Percentiles rank a stretch among this genome's conserved stretches.
Conservation (phyloP, 1,140 invertebrate genomes). For the Caenorhabditis briggsae region DNA sequence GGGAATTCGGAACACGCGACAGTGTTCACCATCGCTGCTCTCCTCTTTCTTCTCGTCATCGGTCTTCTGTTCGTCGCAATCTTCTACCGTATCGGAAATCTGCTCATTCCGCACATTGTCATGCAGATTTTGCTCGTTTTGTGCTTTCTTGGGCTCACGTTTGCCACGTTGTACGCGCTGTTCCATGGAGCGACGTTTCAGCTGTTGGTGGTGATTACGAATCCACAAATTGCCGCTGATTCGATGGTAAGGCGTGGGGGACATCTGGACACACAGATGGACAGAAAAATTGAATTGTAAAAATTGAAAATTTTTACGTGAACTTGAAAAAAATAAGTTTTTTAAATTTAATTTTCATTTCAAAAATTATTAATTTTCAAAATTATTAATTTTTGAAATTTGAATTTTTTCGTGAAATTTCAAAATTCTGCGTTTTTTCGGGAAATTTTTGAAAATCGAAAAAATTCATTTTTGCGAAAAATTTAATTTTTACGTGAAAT, state of each 20-base stretch:
- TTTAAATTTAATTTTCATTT: too few relatives aligned
- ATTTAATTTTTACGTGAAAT: too few relatives aligned
- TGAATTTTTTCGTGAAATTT: background rate
- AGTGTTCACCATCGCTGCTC: slow-evolving; percentile 30
- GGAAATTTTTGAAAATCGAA: too few relatives aligned
- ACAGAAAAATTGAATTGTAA: too few relatives aligned
- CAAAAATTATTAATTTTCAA: too few relatives aligned
- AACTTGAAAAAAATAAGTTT: too few relatives aligned
- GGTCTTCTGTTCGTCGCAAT: slow-evolving; percentile 22
- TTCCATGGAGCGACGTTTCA: slow-evolving; percentile 42
- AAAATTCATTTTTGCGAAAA: too few relatives aligned
- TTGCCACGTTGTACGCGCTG: slow-evolving; percentile 12
- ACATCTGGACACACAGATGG: too few relatives aligned
- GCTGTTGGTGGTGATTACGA: slow-evolving; percentile 3
- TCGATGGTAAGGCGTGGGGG: slow-evolving; percentile 11
- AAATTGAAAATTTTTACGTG: too few relatives aligned
- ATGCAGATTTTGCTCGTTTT: slow-evolving; percentile 44
- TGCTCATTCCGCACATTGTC: slow-evolving; percentile 22
- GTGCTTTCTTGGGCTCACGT: slow-evolving; percentile 32
- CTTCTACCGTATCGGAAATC: slow-evolving; percentile 34
- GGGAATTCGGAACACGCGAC: slow-evolving; percentile 19
- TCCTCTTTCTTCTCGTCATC: slow-evolving; percentile 28
- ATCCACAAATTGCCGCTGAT: slow-evolving; percentile 48
- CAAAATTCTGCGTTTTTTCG: too few relatives aligned
- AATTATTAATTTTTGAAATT: too few relatives aligned